These are phyloP conservation scores for Pachypanchax playfairii DNA, from an alignment of 2,113 vertebrate species.

Conservation along the genomic window DNA sequence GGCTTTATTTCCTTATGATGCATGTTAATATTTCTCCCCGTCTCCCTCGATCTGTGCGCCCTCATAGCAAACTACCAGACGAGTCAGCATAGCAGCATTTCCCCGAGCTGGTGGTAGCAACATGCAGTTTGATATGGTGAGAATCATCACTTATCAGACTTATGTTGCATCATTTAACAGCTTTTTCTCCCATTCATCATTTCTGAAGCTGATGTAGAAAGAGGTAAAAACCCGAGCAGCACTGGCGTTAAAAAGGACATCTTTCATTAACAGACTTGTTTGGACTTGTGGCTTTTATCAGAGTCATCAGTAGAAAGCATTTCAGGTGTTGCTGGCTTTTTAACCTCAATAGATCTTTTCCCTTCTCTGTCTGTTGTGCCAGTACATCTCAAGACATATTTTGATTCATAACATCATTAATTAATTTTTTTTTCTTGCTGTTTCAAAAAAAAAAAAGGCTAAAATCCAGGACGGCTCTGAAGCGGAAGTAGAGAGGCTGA, in stretches of 20 bases:
- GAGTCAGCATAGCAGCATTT: constrained; percentile 87
- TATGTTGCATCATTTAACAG: not conserved
- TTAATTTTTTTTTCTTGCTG: not conserved
- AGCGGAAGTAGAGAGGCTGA: constrained; percentile 67
- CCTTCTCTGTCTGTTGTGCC: too few species aligned
- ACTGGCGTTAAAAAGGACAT: too few species aligned
- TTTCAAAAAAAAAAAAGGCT: constrained; percentile 60
- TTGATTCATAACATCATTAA: too few species aligned
- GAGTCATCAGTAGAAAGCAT: not conserved
- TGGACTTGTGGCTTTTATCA: not conserved
- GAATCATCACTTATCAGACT: constrained; percentile 5
- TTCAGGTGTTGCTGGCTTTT: too few species aligned
- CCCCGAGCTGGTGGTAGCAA: constrained; percentile 80
- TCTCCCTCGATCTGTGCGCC: too few species aligned
- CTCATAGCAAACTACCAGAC: constrained; percentile 78
- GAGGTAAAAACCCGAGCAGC: not conserved
- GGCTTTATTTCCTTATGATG: not conserved
- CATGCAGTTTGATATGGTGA: constrained; percentile 73
- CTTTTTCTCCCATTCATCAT: not conserved
- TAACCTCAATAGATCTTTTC: too few species aligned
- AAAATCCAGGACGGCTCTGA: constrained; percentile 68
- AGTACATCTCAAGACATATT: too few species aligned
- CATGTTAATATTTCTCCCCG: not conserved
- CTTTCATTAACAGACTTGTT: not conserved
- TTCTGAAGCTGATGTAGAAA: not conserved